phyloP scores from a whole-genome alignment of 2,797 vertebrate species.

The Hirundo rustica region DNA sequence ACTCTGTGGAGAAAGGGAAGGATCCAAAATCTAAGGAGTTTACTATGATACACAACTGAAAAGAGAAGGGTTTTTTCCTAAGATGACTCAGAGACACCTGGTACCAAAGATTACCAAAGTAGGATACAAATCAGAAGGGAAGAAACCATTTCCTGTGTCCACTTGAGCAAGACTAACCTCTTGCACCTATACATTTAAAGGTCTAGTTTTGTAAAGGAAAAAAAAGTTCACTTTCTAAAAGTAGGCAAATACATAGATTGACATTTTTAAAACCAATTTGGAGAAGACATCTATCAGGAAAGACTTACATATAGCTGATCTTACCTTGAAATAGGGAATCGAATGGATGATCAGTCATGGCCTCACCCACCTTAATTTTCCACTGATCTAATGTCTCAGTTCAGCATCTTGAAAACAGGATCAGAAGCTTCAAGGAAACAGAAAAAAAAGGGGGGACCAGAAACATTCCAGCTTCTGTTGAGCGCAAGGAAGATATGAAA shows the following conservation, averaged over 20 bases:
- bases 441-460: neutral
- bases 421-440: neutral
- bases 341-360: neutral
- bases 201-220: neutral
- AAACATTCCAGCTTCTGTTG: neutral
- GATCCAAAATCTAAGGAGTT: neutral
- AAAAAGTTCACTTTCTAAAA: neutral
- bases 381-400: fast-evolving
- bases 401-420: neutral
- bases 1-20: neutral
- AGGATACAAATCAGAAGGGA: neutral
- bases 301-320: neutral
- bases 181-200: neutral
- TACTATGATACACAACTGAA: neutral
- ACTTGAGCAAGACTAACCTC: neutral
- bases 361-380: neutral
- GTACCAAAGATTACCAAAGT: neutral
- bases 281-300: neutral
- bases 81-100: neutral
- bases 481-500: fast-evolving
- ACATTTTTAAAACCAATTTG: neutral
- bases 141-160: neutral
- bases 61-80: neutral
- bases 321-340: neutral
- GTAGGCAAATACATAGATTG: neutral